A percentile compares a stretch with the other conserved stretches of the same genome.
Conservation (phyloP, 2,888 invertebrate genomes). For the Capitulum mitella region DNA sequence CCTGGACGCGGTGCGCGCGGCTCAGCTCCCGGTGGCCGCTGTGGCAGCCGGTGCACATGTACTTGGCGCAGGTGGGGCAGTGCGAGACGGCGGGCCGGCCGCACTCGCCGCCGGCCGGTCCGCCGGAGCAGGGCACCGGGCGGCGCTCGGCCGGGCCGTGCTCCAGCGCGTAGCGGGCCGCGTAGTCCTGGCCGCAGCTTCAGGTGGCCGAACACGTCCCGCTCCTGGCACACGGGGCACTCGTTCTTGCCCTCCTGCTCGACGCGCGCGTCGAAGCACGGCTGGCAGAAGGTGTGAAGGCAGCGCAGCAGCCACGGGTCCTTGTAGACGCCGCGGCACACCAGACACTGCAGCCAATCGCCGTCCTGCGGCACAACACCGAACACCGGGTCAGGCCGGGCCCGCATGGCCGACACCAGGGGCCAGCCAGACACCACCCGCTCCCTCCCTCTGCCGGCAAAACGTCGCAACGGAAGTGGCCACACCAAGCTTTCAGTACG, state of each 20-base stretch:
- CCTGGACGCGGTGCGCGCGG: conserved; percentile 19
- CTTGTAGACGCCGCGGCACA: conserved; percentile 9
- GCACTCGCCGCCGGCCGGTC: conserved; percentile 5
- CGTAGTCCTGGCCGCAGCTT: conserved; percentile 25
- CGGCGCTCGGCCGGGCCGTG: conserved; percentile 2
- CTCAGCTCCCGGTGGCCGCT: neutral
- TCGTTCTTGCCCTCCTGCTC: conserved; percentile 17
- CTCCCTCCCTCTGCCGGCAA: no score
- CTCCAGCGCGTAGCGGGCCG: conserved; percentile 11
- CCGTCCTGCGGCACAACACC: neutral
- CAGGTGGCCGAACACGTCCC: conserved; percentile 24
- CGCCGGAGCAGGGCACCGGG: neutral
- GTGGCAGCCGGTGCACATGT: conserved; percentile 20
- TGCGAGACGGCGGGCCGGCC: conserved; percentile 12
- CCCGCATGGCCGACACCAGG: neutral
- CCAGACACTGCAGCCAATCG: conserved; percentile 21
- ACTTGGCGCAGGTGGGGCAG: conserved; percentile 13
- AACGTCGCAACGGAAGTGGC: no score
- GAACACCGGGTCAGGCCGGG: neutral
- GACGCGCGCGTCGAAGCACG: conserved; percentile 61
- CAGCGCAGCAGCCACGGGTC: conserved; percentile 56
- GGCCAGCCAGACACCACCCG: no score
- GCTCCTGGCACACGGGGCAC: conserved; percentile 21
- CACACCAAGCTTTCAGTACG: no score
- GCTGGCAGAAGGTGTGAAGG: conserved; percentile 75